These are phyloP conservation scores for Macrosiphum euphorbiae DNA, from an alignment of 2,888 invertebrate genomes.

Conservation along the genomic window DNA sequence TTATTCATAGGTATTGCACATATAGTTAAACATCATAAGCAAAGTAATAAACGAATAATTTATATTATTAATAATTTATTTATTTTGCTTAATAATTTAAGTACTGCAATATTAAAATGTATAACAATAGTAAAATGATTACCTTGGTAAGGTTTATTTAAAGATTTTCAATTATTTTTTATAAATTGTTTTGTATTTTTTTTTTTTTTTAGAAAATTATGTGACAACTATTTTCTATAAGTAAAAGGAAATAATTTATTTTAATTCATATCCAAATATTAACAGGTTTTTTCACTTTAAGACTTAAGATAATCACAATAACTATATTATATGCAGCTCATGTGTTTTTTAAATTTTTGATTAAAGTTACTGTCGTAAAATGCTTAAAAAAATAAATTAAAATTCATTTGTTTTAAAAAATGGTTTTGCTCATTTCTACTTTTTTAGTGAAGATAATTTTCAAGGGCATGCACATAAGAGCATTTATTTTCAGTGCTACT, in stretches of 20 bases:
- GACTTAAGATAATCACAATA: neutral
- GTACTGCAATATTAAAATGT: neutral
- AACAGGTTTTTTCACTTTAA: neutral
- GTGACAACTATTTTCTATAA: neutral
- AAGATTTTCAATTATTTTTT: neutral
- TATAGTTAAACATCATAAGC: neutral
- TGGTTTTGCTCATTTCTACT: neutral
- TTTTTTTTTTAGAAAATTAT: neutral
- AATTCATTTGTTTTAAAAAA: neutral
- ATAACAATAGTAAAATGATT: neutral
- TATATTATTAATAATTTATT: too few species aligned
- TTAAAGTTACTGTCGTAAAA: neutral
- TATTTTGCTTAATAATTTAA: too few species aligned
- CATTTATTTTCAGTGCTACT: neutral
- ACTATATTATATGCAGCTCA: neutral
- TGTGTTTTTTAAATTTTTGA: neutral
- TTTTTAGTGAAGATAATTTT: neutral
- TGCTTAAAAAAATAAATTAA: neutral
- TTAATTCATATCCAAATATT: neutral
- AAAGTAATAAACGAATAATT: neutral
- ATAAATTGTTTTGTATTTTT: neutral
- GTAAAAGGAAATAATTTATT: neutral
- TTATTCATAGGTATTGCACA: neutral
- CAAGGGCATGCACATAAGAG: neutral
- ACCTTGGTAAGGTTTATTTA: neutral